Base-by-base conservation (phyloP, 2,888 invertebrate species). In the Phalera bucephala region DNA sequence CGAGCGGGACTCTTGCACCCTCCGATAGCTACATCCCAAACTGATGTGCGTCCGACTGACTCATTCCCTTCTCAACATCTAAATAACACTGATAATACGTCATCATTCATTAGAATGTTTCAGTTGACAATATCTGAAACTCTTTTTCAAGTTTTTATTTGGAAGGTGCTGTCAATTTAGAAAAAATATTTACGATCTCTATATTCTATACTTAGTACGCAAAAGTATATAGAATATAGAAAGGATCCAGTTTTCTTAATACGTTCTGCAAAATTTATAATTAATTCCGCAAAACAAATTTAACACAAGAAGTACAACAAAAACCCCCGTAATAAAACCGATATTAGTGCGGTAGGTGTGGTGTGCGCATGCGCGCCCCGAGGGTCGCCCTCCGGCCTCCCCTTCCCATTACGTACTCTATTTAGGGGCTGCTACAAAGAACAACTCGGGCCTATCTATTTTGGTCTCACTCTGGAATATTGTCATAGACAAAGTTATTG, bases 381-480 rank as follows among this genome's bases (percentile, higher is more conserved):
- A 68, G 66, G 74, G 71, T 65, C 71, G 64, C 71, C 74, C 73
- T 55, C 58, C 66, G 64, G 56, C 82, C 82, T 80, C 85, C 86
- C 88, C 85, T 76, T 81, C 77, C 74, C 77, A 85, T 85, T 85
- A 86, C 86, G 83, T 82, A 85, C 87, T 87, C 81, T 86, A 86
- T 88, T 87, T 87, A 86, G 88, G 86, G 86, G 88, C 83, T 75
- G 85, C 73, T 81, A 83, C 86, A 84, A 82, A 82, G 86, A 85
- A 73, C 81, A 72, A 77, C 75, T 83, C 74, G 58, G 68, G 67
- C 76, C 78, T 80, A 80, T 88, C 87, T 88, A 88, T 88, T 88
- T 89, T 83, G 78, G 85, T 84, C 78, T 76, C 61, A 69, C 69
- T 72, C 70, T 67, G 70, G 81, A 80, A 85, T 85, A 84, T 81